Conservation (phyloP, 2,888 invertebrate genomes). For the Plagodis dolabraria region DNA sequence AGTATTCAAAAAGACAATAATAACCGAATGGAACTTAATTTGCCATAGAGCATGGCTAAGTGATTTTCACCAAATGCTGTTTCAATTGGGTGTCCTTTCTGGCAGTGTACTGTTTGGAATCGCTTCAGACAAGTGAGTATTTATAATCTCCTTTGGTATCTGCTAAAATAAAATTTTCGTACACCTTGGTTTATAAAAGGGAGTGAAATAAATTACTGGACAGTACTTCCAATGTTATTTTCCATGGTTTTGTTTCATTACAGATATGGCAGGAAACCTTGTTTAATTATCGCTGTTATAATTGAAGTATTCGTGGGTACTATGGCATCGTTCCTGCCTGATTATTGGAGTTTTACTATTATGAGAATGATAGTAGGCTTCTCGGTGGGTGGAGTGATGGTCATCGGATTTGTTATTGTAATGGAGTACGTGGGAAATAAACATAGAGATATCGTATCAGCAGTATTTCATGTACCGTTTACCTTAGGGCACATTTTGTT, state of each 20-base stretch:
- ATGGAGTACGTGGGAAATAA: conserved; percentile 87
- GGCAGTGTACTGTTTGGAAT: conserved; percentile 90
- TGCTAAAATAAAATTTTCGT: neutral
- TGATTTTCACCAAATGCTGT: conserved; percentile 88
- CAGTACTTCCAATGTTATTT: too few relatives aligned
- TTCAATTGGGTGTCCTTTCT: conserved; percentile 89
- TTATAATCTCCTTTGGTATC: neutral
- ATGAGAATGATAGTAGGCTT: conserved; percentile 88
- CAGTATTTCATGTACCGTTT: conserved; percentile 88
- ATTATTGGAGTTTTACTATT: conserved; percentile 86
- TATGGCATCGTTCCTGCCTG: conserved; percentile 88
- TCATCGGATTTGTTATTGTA: conserved; percentile 80
- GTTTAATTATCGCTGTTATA: conserved; percentile 88
- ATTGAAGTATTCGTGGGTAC: conserved; percentile 88
- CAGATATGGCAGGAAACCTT: conserved; percentile 90
- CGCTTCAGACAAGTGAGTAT: conserved; percentile 88
- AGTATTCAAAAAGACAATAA: conserved; percentile 87
- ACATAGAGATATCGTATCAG: conserved; percentile 81
- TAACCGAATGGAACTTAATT: conserved; percentile 90
- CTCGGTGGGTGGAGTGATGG: conserved; percentile 92
- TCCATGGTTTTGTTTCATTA: conserved; percentile 32
- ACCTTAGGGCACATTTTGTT: conserved; percentile 87
- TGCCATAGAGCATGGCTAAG: conserved; percentile 87
- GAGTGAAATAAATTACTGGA: too few relatives aligned
- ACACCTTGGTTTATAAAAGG: neutral